Base-by-base conservation (phyloP, 2,113 vertebrate genomes). In the Balaeniceps rex region DNA sequence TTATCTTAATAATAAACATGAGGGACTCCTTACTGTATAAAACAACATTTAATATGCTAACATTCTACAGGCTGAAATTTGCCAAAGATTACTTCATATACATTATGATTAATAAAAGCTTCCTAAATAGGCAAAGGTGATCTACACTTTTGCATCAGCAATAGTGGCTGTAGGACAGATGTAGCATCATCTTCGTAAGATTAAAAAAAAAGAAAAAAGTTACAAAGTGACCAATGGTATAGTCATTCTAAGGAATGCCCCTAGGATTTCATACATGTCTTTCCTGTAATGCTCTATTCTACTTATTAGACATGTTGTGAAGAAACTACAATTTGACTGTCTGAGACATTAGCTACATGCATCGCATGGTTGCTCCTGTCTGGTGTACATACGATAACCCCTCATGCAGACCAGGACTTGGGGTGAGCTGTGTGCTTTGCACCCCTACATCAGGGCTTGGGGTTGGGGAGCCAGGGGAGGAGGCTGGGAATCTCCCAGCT, bases 381-480 rank as follows among this genome's bases (percentile, higher is more conserved):
- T 6, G 9, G 57, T 18, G 36, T 31, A 28, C 36, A 17, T 24
- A 36, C 0, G 1, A 46, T 29, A 33, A 5, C 9, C 23, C 11
- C 19, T 68, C 2, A 0, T 46, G 38, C 24, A 14, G 12, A 22
- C 1, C 2, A 47, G 64, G 26, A 10, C 2, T 4, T 4, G 22
- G 49, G 31, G 23, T 60, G 23, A 75, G 26, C 18, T 26, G 54
- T 13, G 49, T 10, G 6, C 26, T 46, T 36, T 28, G 55, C 15
- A 42, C 4, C 23, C 40, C 63, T 34, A 3, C 5, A 4, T 16
- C 42, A 72, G 66, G 34, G 36, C 19, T 34, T 13, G 40, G 38
- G 7, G 7, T 3, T 22, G 60, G 40, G 40, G n/a, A 63, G 13
- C 15, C 0, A 2, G 26, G 14, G 12, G 15, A 34, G 33, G 21